Conservation (phyloP, 2,888 invertebrate genomes). For the Petrolisthes cinctipes region DNA sequence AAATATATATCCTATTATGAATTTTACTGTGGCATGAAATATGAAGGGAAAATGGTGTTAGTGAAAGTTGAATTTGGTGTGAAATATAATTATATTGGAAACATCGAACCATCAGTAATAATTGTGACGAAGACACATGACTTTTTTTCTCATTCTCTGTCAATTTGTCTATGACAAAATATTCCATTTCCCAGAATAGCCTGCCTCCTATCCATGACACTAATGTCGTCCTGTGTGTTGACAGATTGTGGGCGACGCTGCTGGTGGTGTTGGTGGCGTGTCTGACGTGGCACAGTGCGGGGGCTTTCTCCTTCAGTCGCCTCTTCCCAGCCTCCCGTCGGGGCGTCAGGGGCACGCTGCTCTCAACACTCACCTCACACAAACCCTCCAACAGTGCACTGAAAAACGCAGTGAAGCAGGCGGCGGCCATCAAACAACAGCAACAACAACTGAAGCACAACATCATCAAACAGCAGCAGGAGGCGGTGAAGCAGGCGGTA, state of each 20-base stretch:
- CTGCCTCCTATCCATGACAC: background rate
- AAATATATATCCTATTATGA: too few species aligned
- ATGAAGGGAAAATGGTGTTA: too few species aligned
- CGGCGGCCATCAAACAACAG: background rate
- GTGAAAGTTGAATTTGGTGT: background rate
- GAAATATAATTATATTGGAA: background rate
- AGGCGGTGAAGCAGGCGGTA: constrained; percentile 25
- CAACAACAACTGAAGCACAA: background rate
- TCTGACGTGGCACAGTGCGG: background rate
- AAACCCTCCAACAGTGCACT: constrained; percentile 14
- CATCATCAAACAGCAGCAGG: background rate
- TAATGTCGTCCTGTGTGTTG: background rate
- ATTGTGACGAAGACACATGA: background rate
- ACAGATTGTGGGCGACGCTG: constrained; percentile 20
- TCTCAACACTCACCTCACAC: constrained; percentile 1
- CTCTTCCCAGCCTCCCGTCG: constrained; percentile 54
- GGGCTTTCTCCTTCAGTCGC: constrained; percentile 37
- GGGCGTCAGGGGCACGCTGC: constrained; percentile 39
- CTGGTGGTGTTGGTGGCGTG: constrained; percentile 29
- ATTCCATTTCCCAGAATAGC: background rate
- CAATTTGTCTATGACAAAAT: background rate
- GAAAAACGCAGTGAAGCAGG: constrained; percentile 45
- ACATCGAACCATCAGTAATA: background rate
- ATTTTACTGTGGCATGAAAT: too few species aligned
- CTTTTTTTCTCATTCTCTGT: background rate